phyloP scores from a whole-genome alignment of 1,140 invertebrate species.

The Solenopsis invicta region DNA sequence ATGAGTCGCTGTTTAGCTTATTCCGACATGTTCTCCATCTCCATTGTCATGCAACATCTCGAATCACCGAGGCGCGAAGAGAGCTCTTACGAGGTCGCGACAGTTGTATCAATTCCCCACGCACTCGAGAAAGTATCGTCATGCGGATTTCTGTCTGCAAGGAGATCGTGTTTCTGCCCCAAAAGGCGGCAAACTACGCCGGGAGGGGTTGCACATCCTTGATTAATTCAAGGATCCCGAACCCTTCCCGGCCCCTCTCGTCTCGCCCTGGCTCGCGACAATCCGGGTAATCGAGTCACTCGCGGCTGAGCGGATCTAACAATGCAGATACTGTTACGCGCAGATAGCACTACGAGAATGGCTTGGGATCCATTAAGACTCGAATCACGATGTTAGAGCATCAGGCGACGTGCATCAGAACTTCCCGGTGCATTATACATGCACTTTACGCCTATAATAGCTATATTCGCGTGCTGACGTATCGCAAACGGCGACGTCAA shows the following conservation, averaged over 20 bases:
- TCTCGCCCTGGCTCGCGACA: constrained; percentile 21
- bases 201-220: constrained; percentile 28
- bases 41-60: background rate
- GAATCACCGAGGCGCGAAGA: background rate
- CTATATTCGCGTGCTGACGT: constrained; percentile 44
- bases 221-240: constrained; percentile 62
- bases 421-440: constrained; percentile 55
- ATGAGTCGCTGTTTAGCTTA: background rate
- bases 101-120: constrained; percentile 44
- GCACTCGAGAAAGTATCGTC: constrained; percentile 30
- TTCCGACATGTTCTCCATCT: background rate
- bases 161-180: constrained; percentile 29
- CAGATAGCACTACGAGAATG: constrained; percentile 62
- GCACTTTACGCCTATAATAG: constrained; percentile 60
- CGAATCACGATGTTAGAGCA: constrained; percentile 55
- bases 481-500: constrained; percentile 49
- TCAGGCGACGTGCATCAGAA: constrained; percentile 44
- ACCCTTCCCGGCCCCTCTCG: background rate
- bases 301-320: constrained; percentile 37
- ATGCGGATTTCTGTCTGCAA: constrained; percentile 27
- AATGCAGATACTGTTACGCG: constrained; percentile 56
- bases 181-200: constrained; percentile 33
- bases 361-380: constrained; percentile 64
- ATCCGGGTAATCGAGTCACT: constrained; percentile 68
- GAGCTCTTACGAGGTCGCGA: constrained; percentile 7